These are phyloP conservation scores for Poeciliopsis gracilis DNA, from an alignment of 2,797 vertebrate genomes.

Conservation along the genomic window DNA sequence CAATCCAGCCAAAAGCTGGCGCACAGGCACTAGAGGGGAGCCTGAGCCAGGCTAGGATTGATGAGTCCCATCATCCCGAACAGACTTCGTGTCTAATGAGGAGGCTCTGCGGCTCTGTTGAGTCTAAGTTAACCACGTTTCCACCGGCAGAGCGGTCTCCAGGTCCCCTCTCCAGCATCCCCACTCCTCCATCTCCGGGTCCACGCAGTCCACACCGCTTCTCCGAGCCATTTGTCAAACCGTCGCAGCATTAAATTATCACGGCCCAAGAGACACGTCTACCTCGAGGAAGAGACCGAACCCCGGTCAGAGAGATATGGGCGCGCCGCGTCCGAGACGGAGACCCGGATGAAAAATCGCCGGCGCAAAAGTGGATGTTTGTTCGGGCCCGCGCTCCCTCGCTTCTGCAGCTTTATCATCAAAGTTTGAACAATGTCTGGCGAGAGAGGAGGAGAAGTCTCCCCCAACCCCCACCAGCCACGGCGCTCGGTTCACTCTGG, in stretches of 20 bases:
- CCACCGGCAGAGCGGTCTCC: conserved; percentile 56
- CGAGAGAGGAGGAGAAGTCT: conserved; percentile 33
- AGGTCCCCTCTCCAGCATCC: conserved; percentile 51
- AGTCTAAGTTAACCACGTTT: conserved; percentile 67
- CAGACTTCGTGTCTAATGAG: conserved; percentile 75
- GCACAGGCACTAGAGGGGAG: conserved; percentile 34
- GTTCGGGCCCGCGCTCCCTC: conserved; percentile 32
- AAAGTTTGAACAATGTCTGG: conserved; percentile 42
- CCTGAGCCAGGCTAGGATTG: conserved; percentile 50
- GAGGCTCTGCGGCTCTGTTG: conserved; percentile 67
- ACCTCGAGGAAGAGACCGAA: conserved; percentile 53
- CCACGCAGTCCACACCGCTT: conserved; percentile 46
- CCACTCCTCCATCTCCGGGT: conserved; percentile 48
- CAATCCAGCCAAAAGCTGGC: conserved; percentile 24
- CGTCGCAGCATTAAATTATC: conserved; percentile 73
- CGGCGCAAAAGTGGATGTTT: conserved; percentile 48
- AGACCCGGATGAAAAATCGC: conserved; percentile 66
- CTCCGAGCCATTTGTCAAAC: conserved; percentile 75
- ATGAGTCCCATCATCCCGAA: conserved; percentile 64
- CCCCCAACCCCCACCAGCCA: not conserved
- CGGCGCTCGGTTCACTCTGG: conserved; percentile 28
- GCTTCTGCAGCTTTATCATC: conserved; percentile 44
- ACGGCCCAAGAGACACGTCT: conserved; percentile 65
- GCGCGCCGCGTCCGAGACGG: conserved; percentile 33
- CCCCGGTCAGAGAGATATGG: conserved; percentile 44